These are phyloP conservation scores for Catagonus wagneri DNA, from an alignment of 2,113 vertebrate genomes.

Conservation along the genomic window DNA sequence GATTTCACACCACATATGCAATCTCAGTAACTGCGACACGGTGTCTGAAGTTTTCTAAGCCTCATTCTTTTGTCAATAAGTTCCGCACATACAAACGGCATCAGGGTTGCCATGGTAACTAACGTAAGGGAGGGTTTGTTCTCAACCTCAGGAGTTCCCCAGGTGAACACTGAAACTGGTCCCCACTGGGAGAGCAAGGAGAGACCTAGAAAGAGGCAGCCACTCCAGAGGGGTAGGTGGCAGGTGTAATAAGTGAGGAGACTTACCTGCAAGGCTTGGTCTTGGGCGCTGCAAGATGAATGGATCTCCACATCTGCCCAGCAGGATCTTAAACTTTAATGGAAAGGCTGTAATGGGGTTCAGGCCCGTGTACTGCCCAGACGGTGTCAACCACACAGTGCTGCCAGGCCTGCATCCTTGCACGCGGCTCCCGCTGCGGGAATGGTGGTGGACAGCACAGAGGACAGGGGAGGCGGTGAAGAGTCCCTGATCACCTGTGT, in stretches of 20 bases:
- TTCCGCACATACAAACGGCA: not conserved
- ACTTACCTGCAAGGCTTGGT: not conserved
- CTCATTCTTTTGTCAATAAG: not conserved
- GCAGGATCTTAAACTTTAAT: not conserved
- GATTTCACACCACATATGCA: not conserved
- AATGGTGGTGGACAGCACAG: not conserved
- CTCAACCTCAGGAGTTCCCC: not conserved
- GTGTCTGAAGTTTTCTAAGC: not conserved
- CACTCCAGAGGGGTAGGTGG: no score
- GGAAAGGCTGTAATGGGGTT: not conserved
- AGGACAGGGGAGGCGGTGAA: no score
- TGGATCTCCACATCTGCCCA: accelerated
- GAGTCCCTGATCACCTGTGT: accelerated
- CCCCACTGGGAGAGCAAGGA: not conserved
- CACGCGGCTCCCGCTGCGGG: not conserved
- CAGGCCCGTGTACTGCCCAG: not conserved
- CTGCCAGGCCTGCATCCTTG: not conserved
- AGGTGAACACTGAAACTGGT: not conserved
- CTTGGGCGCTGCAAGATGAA: not conserved
- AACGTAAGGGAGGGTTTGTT: not conserved
- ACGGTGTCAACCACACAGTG: no score
- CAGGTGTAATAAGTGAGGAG: not conserved
- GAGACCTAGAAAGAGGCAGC: not conserved
- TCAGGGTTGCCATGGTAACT: not conserved
- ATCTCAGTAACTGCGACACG: not conserved